phyloP scores from a whole-genome alignment of 2,113 vertebrate species.

The Microtus ochrogaster region DNA sequence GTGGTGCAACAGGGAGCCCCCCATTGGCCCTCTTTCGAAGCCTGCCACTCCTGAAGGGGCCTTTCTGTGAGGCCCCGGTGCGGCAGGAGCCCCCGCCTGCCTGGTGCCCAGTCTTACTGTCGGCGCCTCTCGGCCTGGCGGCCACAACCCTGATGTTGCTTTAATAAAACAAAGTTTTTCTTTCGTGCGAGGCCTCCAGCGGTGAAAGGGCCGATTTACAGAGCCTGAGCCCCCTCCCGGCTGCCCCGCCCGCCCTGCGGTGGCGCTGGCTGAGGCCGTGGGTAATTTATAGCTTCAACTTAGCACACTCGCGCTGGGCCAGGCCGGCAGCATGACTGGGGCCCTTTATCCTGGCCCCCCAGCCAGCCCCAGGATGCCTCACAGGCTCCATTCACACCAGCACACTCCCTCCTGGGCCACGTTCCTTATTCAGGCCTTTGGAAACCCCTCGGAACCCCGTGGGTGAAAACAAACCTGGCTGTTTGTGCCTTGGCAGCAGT shows the following conservation, averaged over 20 bases:
- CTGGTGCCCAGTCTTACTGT: constrained; percentile 58
- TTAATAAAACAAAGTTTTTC: constrained; percentile 83
- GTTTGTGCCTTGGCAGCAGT: constrained; percentile 31
- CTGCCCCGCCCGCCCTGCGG: constrained; percentile 71
- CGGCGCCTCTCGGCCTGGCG: constrained; percentile 74
- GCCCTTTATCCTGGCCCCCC: constrained; percentile 68
- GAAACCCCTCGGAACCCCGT: constrained; percentile 15
- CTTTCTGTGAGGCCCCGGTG: constrained; percentile 50
- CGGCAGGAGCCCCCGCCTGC: constrained; percentile 53
- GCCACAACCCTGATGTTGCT: constrained; percentile 78
- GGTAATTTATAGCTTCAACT: constrained; percentile 79
- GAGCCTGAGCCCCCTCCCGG: constrained; percentile 43
- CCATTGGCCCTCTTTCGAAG: not conserved
- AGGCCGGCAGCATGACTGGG: constrained; percentile 66
- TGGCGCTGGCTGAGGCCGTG: constrained; percentile 64
- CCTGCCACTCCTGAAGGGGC: constrained; percentile 42
- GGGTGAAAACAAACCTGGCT: not conserved
- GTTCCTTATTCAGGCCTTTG: constrained; percentile 6
- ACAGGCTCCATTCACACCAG: constrained; percentile 68
- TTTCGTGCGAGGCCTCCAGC: constrained; percentile 75
- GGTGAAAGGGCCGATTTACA: constrained; percentile 82
- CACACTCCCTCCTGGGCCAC: constrained; percentile 43
- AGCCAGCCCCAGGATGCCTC: not conserved
- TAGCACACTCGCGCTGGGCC: constrained; percentile 52
- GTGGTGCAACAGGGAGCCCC: not conserved